These are phyloP conservation scores for Squalus acanthias DNA, from an alignment of 2,797 vertebrate species.

Conservation along the genomic window DNA sequence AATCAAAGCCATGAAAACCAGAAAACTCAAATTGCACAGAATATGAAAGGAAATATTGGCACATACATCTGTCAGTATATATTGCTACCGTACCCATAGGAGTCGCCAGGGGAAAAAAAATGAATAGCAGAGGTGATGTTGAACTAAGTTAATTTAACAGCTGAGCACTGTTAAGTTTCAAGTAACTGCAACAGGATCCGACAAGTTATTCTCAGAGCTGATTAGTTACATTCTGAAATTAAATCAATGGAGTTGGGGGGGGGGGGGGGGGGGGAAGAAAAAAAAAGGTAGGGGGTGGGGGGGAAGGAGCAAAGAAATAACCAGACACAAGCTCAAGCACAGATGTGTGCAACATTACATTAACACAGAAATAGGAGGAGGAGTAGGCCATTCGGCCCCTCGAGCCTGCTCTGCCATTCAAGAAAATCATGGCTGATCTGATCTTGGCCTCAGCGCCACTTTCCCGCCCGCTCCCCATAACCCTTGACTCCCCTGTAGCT, in stretches of 20 bases:
- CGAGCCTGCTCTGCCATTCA: too few relatives aligned
- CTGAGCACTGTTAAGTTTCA: not conserved
- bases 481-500: too few relatives aligned
- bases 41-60: not conserved
- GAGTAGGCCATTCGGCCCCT: too few relatives aligned
- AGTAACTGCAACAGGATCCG: not conserved
- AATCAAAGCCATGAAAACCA: too few relatives aligned
- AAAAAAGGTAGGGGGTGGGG: not conserved
- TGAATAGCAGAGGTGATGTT: not conserved
- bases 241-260: not conserved
- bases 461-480: too few relatives aligned
- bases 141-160: not conserved
- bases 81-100: not conserved
- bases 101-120: not conserved
- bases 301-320: not conserved
- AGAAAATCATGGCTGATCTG: too few relatives aligned
- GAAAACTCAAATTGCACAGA: not conserved
- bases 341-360: not conserved
- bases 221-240: not conserved
- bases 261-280: not conserved
- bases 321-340: not conserved
- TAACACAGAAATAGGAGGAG: too few relatives aligned
- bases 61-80: not conserved
- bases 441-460: too few relatives aligned
- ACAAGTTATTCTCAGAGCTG: not conserved